Base-by-base conservation (phyloP, 2,113 vertebrate genomes). In the Suricata suricatta region DNA sequence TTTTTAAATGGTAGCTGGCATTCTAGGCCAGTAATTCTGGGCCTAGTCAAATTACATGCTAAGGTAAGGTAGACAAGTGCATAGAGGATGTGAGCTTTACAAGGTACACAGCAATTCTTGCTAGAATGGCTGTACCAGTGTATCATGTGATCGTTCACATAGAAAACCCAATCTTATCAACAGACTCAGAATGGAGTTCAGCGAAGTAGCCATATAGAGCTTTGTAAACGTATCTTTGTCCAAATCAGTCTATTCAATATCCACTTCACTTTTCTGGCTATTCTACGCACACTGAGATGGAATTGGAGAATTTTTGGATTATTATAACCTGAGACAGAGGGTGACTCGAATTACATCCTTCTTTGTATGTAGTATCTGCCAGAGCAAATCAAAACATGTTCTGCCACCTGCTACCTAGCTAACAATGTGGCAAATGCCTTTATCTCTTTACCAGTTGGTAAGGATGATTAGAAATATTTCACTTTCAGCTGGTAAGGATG, bases 391-490 rank as follows among this genome's bases (percentile, higher is more conserved):
- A n/a, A 74, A 90, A 29, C 21, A 63, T 19, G 31, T 77, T 25
- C 90, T 38, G 33, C 52, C 27, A 76, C 33, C 35, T 86, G 80
- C 13, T 60, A 44, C 29, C 7, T 41, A 86, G 57, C 54, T 63
- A 86, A 76, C 33, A 33, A 76, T 66, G 35, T 93, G 72, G 80
- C 69, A 68, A 81, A 47, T 79, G 35, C 11, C 64, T 88, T 77
- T 54, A 44, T 71, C 63, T 84, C 69, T 47, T 92, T 86, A 80
- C 5, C 33, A 57, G 33, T 88, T 66, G 80, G 25, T 47, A 74
- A 80, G 9, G 71, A 89, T 38, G 85, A 89, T 31, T 25, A 89
- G 60, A 88, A 66, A 94, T 52, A 94, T 84, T 92, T 84, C 38
- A 72, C 33, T 81, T 74, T 81, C 21, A 80, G 33, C 72, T 89